Evolutionary conservation across 2,113 vertebrate genomes (phyloP).

Genomic region (Gambusia holbrooki): DNA sequence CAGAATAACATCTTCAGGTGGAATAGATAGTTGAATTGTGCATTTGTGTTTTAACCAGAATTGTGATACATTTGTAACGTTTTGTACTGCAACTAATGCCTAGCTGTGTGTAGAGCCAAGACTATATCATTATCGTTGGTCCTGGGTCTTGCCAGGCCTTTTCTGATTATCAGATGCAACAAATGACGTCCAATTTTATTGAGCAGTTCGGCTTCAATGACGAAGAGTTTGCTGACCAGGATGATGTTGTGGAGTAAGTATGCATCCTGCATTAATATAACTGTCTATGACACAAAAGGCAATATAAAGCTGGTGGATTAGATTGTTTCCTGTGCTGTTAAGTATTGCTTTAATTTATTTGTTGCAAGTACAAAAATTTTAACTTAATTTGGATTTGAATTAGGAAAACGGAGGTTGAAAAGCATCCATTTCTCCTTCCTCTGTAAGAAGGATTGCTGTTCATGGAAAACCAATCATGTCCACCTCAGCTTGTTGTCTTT

Average conservation of each 20-base stretch:
- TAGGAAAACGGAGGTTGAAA: no score
- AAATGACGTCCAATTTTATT: conserved; percentile 99
- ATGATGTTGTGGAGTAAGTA: conserved; percentile 99
- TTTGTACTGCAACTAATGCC: conserved; percentile 67
- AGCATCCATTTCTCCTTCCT: no score
- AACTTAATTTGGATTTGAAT: no score
- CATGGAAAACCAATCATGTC: not conserved
- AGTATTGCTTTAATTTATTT: not conserved
- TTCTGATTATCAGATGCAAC: conserved; percentile 99
- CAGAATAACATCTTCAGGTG: not conserved
- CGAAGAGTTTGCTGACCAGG: conserved; percentile 99
- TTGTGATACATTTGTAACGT: conserved; percentile 32
- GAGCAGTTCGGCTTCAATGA: conserved; percentile 99
- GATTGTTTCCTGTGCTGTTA: not conserved
- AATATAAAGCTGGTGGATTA: conserved; percentile 23
- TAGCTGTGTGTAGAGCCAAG: conserved; percentile 87
- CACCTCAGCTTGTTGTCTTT: conserved; percentile 31
- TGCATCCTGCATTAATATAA: conserved; percentile 66
- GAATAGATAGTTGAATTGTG: not conserved
- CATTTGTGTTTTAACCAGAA: conserved; percentile 9
- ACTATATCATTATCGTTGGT: conserved; percentile 98
- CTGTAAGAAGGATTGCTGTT: no score
- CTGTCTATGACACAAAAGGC: conserved; percentile 29
- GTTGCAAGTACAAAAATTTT: not conserved
- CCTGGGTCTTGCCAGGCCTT: conserved; percentile 99